A percentile compares a stretch with the other conserved stretches of the same genome.
Evolutionary conservation across 2,888 invertebrate species (phyloP).

Genomic region (Microplitis manilae): DNA sequence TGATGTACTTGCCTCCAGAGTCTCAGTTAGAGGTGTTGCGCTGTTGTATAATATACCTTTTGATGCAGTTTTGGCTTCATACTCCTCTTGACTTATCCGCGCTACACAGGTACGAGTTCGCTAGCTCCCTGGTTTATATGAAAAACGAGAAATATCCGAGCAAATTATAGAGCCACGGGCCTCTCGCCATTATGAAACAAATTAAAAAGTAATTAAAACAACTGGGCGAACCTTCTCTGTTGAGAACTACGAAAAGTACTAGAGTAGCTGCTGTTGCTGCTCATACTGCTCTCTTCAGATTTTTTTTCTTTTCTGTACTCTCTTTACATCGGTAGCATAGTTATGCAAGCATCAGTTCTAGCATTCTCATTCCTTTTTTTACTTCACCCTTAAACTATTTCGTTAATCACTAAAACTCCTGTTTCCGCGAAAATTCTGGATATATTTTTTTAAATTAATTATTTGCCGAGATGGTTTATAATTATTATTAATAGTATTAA

Average conservation of each 20-base stretch:
- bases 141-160: slow-evolving; percentile 41
- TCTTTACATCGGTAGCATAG: not conserved
- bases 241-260: not conserved
- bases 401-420: not conserved
- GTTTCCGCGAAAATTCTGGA: not conserved
- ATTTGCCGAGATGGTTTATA: not conserved
- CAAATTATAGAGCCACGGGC: slow-evolving; percentile 44
- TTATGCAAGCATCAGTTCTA: not conserved
- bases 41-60: slow-evolving; percentile 7
- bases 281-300: slow-evolving; percentile 2
- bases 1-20: slow-evolving; percentile 64
- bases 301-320: not conserved
- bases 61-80: slow-evolving; percentile 25
- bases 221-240: slow-evolving; percentile 45
- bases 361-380: not conserved
- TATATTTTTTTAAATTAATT: not conserved
- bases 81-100: slow-evolving; percentile 31
- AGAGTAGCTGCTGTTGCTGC: slow-evolving; percentile 17
- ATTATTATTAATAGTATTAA: not conserved
- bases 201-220: slow-evolving; percentile 69
- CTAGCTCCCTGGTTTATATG: slow-evolving; percentile 36
- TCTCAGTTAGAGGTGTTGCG: slow-evolving; percentile 18
- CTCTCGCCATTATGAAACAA: slow-evolving; percentile 63
- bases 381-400: not conserved
- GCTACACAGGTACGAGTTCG: slow-evolving; percentile 28